phyloP scores from a whole-genome alignment of 2,888 invertebrate species.

The Chrysodeixis includens region DNA sequence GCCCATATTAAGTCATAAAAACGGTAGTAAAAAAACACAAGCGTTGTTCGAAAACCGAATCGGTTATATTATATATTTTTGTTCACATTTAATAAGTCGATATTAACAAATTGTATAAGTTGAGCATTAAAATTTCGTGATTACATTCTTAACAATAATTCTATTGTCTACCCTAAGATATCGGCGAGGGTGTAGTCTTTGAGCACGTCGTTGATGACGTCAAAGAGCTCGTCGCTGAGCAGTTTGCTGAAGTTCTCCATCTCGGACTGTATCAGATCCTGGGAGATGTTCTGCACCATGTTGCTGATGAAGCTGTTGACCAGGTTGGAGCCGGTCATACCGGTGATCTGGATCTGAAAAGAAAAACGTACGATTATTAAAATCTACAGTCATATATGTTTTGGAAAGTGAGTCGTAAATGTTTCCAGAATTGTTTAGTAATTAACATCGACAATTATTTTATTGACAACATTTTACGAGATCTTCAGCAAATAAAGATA shows the following conservation, averaged over 20 bases:
- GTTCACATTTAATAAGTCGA: not conserved
- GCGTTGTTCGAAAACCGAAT: not conserved
- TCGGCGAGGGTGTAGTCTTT: constrained; percentile 69
- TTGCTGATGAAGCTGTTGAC: constrained; percentile 71
- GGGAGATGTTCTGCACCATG: constrained; percentile 66
- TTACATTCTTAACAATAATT: not conserved
- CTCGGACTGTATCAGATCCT: constrained; percentile 68
- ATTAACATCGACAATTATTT: too few species aligned
- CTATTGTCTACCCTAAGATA: constrained; percentile 53
- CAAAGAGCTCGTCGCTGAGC: constrained; percentile 71
- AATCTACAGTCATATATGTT: too few species aligned
- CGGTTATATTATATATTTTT: not conserved
- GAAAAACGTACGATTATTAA: not conserved
- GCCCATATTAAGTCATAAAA: too few species aligned
- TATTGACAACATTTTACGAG: too few species aligned
- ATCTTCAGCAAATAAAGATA: too few species aligned
- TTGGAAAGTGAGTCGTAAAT: too few species aligned
- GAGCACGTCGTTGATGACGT: constrained; percentile 69
- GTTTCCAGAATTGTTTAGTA: too few species aligned
- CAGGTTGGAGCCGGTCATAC: constrained; percentile 72
- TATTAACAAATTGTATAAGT: constrained; percentile 7
- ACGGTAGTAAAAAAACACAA: too few species aligned
- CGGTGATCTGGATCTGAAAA: constrained; percentile 69
- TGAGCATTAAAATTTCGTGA: constrained; percentile 26
- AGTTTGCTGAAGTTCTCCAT: constrained; percentile 63